Percentiles rank a stretch among this genome's conserved stretches.
These are phyloP conservation scores for Fragum sueziense DNA, from an alignment of 2,888 invertebrate genomes.

Conservation along the genomic window DNA sequence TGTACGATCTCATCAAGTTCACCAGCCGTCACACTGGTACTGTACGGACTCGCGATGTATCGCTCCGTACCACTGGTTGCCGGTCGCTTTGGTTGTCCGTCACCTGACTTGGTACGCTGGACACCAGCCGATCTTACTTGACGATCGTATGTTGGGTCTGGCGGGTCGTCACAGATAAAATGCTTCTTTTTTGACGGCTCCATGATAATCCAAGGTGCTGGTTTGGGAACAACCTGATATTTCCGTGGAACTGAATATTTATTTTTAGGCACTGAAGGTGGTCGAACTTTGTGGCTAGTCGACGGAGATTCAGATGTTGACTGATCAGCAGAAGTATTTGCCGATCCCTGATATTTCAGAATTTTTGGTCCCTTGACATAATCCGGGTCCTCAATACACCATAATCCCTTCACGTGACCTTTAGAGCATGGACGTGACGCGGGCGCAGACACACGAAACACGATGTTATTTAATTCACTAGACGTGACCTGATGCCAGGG, in stretches of 20 bases:
- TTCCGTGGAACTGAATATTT: constrained; percentile 60
- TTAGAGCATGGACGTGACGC: constrained; percentile 61
- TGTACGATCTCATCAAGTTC: constrained; percentile 68
- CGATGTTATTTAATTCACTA: constrained; percentile 57
- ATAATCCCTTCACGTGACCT: constrained; percentile 62
- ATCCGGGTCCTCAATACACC: constrained; percentile 65
- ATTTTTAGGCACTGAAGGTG: constrained; percentile 45
- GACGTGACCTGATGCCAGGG: constrained; percentile 68
- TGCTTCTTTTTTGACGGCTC: constrained; percentile 61
- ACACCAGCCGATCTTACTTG: constrained; percentile 34
- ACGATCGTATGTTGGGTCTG: constrained; percentile 50
- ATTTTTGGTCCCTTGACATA: constrained; percentile 57
- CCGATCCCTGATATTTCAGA: constrained; percentile 47
- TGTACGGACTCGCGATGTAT: constrained; percentile 45
- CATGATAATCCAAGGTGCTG: constrained; percentile 63
- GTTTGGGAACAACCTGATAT: constrained; percentile 58
- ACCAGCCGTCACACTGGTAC: constrained; percentile 48
- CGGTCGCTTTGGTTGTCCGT: constrained; percentile 6
- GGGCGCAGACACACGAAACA: constrained; percentile 62
- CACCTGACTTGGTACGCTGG: constrained; percentile 20
- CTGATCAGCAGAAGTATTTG: constrained; percentile 11
- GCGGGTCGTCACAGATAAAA: constrained; percentile 59
- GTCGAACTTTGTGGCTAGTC: constrained; percentile 7
- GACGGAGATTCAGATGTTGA: background rate
- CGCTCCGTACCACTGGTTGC: constrained; percentile 42